These are phyloP conservation scores for Neomonachus schauinslandi DNA, from an alignment of 2,113 vertebrate genomes.

Conservation along the genomic window DNA sequence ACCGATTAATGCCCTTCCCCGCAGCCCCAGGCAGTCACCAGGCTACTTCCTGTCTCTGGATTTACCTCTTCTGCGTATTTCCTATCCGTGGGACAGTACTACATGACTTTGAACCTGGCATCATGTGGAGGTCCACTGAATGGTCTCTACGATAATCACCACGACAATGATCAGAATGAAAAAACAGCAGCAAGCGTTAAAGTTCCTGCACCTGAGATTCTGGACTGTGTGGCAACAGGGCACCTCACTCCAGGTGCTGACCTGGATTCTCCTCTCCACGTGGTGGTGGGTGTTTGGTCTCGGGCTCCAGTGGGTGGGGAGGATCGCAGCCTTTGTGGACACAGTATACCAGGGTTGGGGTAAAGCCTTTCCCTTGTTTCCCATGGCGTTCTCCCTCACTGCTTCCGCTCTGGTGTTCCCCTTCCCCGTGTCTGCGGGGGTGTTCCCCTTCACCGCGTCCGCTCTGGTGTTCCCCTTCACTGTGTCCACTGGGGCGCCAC, in stretches of 20 bases:
- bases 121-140: neutral
- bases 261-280: accelerated
- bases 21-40: neutral
- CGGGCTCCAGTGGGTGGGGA: neutral
- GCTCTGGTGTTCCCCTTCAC: neutral
- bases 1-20: too few relatives aligned
- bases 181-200: accelerated
- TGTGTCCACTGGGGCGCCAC: accelerated
- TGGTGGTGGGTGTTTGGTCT: accelerated
- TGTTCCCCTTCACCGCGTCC: too few relatives aligned
- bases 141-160: neutral
- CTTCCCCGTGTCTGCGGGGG: too few relatives aligned
- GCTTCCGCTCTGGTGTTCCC: too few relatives aligned
- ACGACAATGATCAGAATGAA: neutral
- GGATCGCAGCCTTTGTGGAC: accelerated
- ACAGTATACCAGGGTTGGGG: accelerated
- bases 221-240: accelerated
- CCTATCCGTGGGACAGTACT: neutral
- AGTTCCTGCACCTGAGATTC: accelerated
- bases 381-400: neutral
- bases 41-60: neutral
- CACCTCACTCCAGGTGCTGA: accelerated
- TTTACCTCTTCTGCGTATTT: neutral
- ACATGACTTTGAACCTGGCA: neutral
- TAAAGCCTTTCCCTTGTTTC: accelerated